Evolutionary conservation across 2,888 invertebrate genomes (phyloP).

Genomic region (Oscheius onirici): DNA sequence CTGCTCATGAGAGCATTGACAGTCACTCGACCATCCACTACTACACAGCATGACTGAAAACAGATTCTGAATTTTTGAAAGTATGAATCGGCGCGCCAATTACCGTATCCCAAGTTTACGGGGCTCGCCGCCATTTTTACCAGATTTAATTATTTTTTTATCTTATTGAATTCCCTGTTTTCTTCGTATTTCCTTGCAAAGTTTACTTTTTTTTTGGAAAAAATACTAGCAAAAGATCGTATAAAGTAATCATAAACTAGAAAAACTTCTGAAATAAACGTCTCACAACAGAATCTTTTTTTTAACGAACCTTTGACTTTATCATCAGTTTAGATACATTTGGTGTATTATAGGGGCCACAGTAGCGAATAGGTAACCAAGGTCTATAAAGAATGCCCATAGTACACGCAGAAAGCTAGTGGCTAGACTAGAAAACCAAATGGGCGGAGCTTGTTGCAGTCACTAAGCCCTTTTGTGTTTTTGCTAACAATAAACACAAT

Average conservation of each 20-base stretch:
- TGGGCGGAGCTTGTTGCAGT: constrained; percentile 1
- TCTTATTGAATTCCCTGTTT: no score
- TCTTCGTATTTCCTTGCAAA: no score
- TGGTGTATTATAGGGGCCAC: neutral
- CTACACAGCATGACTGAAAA: constrained; percentile 31
- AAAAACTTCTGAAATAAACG: no score
- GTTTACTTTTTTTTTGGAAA: no score
- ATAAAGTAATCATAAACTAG: no score
- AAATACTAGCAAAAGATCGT: no score
- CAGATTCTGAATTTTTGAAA: neutral
- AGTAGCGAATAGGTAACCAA: constrained; percentile 5
- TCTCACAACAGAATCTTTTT: no score
- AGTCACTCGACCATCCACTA: constrained; percentile 32
- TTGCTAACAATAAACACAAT: neutral
- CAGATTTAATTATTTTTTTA: no score
- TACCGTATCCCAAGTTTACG: no score
- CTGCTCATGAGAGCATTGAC: constrained; percentile 17
- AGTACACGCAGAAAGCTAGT: neutral
- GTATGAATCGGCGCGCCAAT: no score
- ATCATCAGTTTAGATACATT: neutral
- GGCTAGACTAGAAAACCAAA: neutral
- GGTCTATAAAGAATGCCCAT: constrained; percentile 7
- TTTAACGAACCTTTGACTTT: neutral
- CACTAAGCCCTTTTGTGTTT: neutral
- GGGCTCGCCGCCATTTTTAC: no score